These are phyloP conservation scores for Euzetes globulus DNA, from an alignment of 2,888 invertebrate species.

Conservation along the genomic window DNA sequence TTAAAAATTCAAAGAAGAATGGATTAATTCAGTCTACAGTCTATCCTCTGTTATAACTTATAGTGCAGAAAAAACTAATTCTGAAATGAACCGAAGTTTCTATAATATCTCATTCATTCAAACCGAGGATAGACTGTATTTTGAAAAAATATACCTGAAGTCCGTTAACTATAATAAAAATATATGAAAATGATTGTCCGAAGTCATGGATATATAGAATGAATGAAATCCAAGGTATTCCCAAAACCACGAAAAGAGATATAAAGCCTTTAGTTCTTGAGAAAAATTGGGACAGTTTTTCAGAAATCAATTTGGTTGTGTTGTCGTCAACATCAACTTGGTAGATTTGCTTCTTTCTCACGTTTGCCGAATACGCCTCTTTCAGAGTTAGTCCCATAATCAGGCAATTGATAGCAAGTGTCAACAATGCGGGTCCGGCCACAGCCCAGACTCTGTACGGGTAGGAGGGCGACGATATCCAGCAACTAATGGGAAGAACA, in stretches of 20 bases:
- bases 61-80: too few relatives aligned
- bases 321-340: too few relatives aligned
- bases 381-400: slow-evolving; percentile 29
- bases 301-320: neutral
- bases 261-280: slow-evolving; percentile 37
- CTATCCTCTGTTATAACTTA: too few relatives aligned
- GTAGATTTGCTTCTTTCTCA: neutral
- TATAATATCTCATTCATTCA: too few relatives aligned
- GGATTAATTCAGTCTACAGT: too few relatives aligned
- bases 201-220: slow-evolving; percentile 39
- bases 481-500: slow-evolving; percentile 38
- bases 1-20: too few relatives aligned
- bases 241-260: slow-evolving; percentile 37
- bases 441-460: slow-evolving; percentile 40
- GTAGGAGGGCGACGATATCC: slow-evolving; percentile 38
- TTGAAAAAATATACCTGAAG: slow-evolving; percentile 41
- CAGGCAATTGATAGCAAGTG: slow-evolving; percentile 35
- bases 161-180: slow-evolving; percentile 40
- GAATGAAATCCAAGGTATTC: slow-evolving; percentile 41
- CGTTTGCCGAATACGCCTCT: slow-evolving; percentile 20
- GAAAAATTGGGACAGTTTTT: slow-evolving; percentile 11
- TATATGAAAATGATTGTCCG: slow-evolving; percentile 37
- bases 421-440: slow-evolving; percentile 39
- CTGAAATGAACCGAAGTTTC: too few relatives aligned
- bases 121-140: too few relatives aligned